These are phyloP conservation scores for Leptogaster cylindrica DNA, from an alignment of 2,888 invertebrate species.

Conservation along the genomic window DNA sequence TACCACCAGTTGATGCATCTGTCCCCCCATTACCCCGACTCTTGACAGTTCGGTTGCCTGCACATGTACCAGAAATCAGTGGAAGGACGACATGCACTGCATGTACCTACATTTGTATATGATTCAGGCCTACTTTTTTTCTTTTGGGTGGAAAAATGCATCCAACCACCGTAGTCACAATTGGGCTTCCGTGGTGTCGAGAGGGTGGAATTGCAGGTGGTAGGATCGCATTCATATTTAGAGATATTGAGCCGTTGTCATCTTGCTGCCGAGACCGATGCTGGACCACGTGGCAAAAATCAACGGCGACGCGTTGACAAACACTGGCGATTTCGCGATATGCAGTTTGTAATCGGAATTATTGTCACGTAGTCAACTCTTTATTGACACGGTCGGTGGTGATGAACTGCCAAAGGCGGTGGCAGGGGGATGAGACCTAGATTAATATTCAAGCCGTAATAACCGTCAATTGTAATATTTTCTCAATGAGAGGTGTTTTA, in stretches of 20 bases:
- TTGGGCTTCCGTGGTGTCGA: background rate
- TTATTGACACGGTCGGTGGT: conserved; percentile 23
- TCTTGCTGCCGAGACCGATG: conserved; percentile 18
- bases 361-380: conserved; percentile 33
- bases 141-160: conserved; percentile 25
- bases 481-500: too few relatives aligned
- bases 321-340: conserved; percentile 25
- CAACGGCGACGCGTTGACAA: conserved; percentile 5
- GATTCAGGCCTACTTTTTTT: conserved; percentile 1
- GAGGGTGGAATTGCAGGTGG: background rate
- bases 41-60: background rate
- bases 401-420: conserved; percentile 25
- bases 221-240: conserved; percentile 24
- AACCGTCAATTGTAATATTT: too few relatives aligned
- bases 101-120: too few relatives aligned
- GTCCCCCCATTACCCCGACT: background rate
- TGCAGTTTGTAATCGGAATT: conserved; percentile 36
- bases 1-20: conserved; percentile 36
- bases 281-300: background rate
- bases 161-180: background rate
- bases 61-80: background rate
- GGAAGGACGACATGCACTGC: background rate
- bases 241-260: conserved; percentile 22
- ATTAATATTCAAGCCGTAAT: too few relatives aligned
- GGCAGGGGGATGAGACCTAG: too few relatives aligned